Evolutionary conservation across 2,113 vertebrate genomes (phyloP).

Genomic region (Ciconia stormi): DNA sequence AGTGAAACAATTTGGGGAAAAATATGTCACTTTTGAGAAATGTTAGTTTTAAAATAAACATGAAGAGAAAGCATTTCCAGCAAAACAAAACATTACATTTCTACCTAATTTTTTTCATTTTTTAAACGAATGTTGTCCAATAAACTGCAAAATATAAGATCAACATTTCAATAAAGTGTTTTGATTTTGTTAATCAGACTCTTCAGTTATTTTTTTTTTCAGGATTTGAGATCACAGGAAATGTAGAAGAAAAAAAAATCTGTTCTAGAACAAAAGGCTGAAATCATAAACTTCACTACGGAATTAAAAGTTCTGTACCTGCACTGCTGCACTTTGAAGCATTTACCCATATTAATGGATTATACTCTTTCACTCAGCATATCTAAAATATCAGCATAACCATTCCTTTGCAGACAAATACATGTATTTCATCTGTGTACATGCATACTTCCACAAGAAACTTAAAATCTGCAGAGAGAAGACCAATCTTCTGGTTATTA

Average conservation of each 20-base stretch:
- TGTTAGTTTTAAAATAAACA: background rate
- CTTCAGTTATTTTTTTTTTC: background rate
- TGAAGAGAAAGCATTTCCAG: background rate
- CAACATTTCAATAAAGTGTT: background rate
- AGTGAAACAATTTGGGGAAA: background rate
- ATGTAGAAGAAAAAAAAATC: background rate
- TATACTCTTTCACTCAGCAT: background rate
- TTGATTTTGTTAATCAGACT: background rate
- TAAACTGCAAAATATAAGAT: background rate
- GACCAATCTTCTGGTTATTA: background rate
- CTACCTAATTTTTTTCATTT: background rate
- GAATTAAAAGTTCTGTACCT: background rate
- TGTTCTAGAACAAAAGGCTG: background rate
- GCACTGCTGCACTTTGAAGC: background rate
- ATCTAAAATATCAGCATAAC: background rate
- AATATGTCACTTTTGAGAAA: background rate
- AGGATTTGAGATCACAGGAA: background rate
- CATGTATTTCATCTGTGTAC: background rate
- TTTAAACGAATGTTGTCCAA: background rate
- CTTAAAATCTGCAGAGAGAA: background rate
- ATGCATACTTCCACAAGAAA: background rate
- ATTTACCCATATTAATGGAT: background rate
- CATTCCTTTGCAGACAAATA: background rate
- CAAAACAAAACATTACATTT: background rate
- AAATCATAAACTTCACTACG: background rate